Evolutionary conservation across 2,888 invertebrate species (phyloP), one percentile per base, ranked within the genome.

Genomic region (Mamestra brassicae): DNA sequence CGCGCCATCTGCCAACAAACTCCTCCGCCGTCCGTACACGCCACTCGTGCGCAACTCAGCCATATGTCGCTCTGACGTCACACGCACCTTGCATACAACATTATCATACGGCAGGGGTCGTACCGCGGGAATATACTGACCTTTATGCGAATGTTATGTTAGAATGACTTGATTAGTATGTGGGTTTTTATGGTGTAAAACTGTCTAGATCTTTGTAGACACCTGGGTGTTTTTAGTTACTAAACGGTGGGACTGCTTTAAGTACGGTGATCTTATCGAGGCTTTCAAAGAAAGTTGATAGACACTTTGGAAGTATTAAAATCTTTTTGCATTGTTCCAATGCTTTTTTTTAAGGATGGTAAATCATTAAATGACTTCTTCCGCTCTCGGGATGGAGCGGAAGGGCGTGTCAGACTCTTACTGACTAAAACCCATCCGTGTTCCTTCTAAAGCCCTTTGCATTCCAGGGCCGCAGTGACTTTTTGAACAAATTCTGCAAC

Each of bases 61-160:
- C 88, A 89, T 88, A 87, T 88, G 90, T 82, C 78, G 74, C 57
- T 13, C 55, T 90, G 87, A 88, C 88, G 91, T 90, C 88, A 87
- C 82, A 73, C 87, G 81, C 91, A 90, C 89, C 88, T 88, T 89
- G 87, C 84, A 71, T 79, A 74, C 74, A 63, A 82, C 67, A 58
- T 85, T 82, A 76, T 78, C 55, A 85, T 70, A 50, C 66, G 80
- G 68, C 47, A 61, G 84, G 84, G 85, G 70, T 81, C 85, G 80
- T 38, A 62, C 42, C 87, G 88, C 86, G 90, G 90, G 90, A 90
- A 88, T 80, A 73, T 58, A 55, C 64, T 84, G 88, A 88, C 90
- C 90, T 90, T 90, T 89, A 34, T 55, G n/a, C 11, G 5, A n/a
- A 55, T 38, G 55, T 71, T 65, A 55, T 71, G 67, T 72, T 84